Conservation (phyloP, 2,797 vertebrate genomes). For the Rhabdomys pumilio region DNA sequence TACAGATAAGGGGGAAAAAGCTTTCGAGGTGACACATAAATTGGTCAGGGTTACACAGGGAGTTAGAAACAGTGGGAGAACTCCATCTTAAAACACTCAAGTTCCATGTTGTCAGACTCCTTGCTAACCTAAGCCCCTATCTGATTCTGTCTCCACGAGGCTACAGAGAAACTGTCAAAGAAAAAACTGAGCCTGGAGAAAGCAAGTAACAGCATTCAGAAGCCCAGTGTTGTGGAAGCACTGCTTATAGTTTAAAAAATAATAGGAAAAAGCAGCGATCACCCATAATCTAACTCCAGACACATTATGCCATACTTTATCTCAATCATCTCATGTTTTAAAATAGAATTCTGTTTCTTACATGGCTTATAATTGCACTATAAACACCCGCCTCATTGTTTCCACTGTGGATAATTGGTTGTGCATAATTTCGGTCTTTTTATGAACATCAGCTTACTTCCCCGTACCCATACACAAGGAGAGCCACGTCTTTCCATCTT, state of each 20-base stretch:
- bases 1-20: background rate
- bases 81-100: background rate
- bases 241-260: background rate
- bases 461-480: background rate
- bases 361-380: background rate
- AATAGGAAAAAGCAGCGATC: background rate
- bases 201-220: background rate
- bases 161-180: background rate
- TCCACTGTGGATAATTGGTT: background rate
- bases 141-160: background rate
- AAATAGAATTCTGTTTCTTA: background rate
- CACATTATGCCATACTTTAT: background rate
- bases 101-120: background rate
- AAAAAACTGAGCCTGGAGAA: background rate
- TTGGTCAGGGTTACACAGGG: background rate
- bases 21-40: background rate
- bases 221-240: background rate
- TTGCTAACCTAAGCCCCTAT: background rate
- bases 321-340: background rate
- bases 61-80: background rate
- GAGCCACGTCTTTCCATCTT: background rate
- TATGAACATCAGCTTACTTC: background rate
- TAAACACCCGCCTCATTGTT: background rate
- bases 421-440: background rate
- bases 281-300: background rate